phyloP scores from a whole-genome alignment of 2,113 vertebrate species.

The Climacteris rufus region DNA sequence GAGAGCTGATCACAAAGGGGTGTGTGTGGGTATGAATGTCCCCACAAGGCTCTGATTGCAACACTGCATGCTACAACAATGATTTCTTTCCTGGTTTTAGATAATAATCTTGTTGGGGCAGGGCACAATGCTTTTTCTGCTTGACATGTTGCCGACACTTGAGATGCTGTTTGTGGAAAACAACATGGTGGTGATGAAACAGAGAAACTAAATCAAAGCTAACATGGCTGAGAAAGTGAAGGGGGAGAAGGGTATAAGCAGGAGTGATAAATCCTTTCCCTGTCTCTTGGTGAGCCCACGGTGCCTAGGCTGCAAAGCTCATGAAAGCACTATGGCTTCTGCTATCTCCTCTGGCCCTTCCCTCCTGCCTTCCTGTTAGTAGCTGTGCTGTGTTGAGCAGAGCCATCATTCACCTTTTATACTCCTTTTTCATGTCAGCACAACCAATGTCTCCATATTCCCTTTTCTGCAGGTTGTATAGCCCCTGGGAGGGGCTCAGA shows the following conservation, averaged over 20 bases:
- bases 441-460: not conserved
- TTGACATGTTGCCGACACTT: not conserved
- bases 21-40: not conserved
- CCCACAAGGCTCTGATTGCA: not conserved
- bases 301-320: not conserved
- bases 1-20: not conserved
- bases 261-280: not conserved
- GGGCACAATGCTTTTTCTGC: not conserved
- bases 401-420: not conserved
- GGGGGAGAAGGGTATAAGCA: not conserved
- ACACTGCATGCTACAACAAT: not conserved
- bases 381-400: not conserved
- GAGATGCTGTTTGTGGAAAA: not conserved
- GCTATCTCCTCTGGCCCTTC: not conserved
- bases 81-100: not conserved
- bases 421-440: not conserved
- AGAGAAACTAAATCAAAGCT: not conserved
- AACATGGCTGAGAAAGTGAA: not conserved
- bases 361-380: rapidly evolving
- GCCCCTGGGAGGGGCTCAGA: not conserved
- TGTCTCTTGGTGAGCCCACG: not conserved
- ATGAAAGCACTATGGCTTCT: not conserved
- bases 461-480: not conserved
- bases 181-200: not conserved
- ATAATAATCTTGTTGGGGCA: not conserved